Evolutionary conservation across 2,888 invertebrate genomes (phyloP), one percentile per base, ranked within the genome.

Genomic region (Blastobasis adustella): DNA sequence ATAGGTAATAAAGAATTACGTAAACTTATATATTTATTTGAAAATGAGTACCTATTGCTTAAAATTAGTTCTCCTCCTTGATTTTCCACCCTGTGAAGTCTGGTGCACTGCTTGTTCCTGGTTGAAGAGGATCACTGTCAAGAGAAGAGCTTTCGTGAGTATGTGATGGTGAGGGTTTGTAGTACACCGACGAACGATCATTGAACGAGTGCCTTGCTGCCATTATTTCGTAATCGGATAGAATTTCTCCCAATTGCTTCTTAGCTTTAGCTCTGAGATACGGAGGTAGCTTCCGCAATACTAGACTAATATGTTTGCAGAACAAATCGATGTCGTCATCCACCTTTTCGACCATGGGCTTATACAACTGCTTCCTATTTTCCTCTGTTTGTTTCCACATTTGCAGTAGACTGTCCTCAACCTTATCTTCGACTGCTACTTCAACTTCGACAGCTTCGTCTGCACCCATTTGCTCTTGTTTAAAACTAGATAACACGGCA

Each of bases 281-380:
- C 36, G 50, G 50, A 10, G 50, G 50, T 37, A 50, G 47, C 45
- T 45, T 53, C 23, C 53, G 44, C 38, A 53, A 47, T 39, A 53
- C 53, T 47, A 50, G 47, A 50, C 44, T 47, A 46, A 53, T 50
- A 23, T 53, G 53, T 37, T 45, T 42, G 40, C 40, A 43, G 41
- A 53, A 53, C 39, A 53, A 37, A 37, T 49, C 53, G 6, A 50
- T 10, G 40, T 53, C 53, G 45, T 53, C 53, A 45, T 53, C 50
- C 38, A 37, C 50, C 47, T 7, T 49, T 53, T 37, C 47, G 39
- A 50, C 8, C 3, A 50, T 47, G n/a, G 9, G 10, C 44, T 50
- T 52, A 39, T 37, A 46, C 38, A 52, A 38, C 6, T 5, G 38
- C 40, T 49, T 44, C 9, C 53, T 10, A 37, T 45, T 10, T 50